Base-by-base conservation (phyloP, 2,113 vertebrate genomes). In the Bufo bufo region DNA sequence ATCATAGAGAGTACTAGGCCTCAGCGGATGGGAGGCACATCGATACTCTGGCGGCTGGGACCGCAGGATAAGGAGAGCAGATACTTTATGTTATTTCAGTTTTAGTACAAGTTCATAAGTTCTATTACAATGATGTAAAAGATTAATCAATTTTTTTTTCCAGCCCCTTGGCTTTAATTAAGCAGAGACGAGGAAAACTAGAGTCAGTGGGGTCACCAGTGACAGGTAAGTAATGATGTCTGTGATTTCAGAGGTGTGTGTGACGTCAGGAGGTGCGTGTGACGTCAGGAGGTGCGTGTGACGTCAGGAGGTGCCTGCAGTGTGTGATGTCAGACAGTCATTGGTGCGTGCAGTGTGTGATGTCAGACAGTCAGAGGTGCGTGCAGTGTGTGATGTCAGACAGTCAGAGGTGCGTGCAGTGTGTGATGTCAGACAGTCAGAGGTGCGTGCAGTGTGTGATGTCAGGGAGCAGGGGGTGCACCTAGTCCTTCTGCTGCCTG, bases 141-240 rank as follows among this genome's bases (percentile, higher is more conserved):
- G 7, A 58, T 6, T 1, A 17, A 47, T 19, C 13, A 52, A 6
- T 77, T 49, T 6, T 43, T n/a, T 23, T 79, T 12, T 56, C 1
- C 88, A 93, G 92, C 65, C 91, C 90, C 0, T 81, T 92, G 13
- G 6, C 2, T 0, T 74, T 10, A 0, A 79, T 93, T 87, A 80
- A 83, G 50, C 88, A 90, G 87, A 90, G 89, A 90, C 91, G 88
- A 43, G 90, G 75, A 45, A 2, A 49, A 0, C 77, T 63, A 2
- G 8, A 13, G 20, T 2, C 0, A 4, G 87, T 43, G 69, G 4
- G 0, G 1, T 1, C 89, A 89, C 54, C 61, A 3, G 54, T 49
- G 20, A 87, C 80, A 54, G 47, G 86, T 88, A 54, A 61, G 86
- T 0, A 19, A 75, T 0, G 1, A 75, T 75, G 71, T 2, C n/a